Conservation (phyloP, 2,888 invertebrate species). For the Leucophenga montana region DNA sequence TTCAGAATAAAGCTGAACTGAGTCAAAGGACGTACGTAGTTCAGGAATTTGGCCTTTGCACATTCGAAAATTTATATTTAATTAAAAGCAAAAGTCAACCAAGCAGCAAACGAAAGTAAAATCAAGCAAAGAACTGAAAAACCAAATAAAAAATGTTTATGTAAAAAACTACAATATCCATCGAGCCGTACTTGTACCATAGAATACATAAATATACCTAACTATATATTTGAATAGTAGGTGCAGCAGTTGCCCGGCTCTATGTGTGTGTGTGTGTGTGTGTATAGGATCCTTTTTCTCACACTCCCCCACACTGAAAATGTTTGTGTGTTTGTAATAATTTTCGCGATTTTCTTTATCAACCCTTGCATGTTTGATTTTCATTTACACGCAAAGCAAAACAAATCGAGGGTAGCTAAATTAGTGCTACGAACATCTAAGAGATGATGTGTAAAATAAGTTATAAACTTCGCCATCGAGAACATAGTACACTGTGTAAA, state of each 20-base stretch:
- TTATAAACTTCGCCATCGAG: no score
- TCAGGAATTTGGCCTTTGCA: conserved; percentile 19
- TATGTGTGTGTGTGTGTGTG: conserved; percentile 27
- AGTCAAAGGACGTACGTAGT: not conserved
- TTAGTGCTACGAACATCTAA: no score
- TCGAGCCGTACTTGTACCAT: no score
- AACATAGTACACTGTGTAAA: no score
- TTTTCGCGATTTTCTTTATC: conserved; percentile 68
- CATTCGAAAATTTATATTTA: conserved; percentile 44
- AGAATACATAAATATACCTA: conserved; percentile 26
- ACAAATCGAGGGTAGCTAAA: conserved; percentile 9
- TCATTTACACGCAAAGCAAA: conserved; percentile 68
- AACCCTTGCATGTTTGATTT: conserved; percentile 73
- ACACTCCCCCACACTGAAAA: not conserved
- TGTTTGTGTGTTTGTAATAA: conserved; percentile 46
- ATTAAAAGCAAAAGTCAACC: conserved; percentile 50
- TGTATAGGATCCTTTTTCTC: conserved; percentile 28
- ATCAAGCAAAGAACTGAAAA: conserved; percentile 39
- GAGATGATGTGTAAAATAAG: no score
- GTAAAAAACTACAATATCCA: conserved; percentile 23
- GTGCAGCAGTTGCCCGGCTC: conserved; percentile 43
- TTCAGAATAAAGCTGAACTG: not conserved
- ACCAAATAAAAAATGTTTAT: conserved; percentile 10
- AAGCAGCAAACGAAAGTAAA: conserved; percentile 43
- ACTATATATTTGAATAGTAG: conserved; percentile 61